A percentile compares a stretch with the other conserved stretches of the same genome.
These are phyloP conservation scores for Rhyzopertha dominica DNA, from an alignment of 1,140 invertebrate genomes.

Conservation along the genomic window DNA sequence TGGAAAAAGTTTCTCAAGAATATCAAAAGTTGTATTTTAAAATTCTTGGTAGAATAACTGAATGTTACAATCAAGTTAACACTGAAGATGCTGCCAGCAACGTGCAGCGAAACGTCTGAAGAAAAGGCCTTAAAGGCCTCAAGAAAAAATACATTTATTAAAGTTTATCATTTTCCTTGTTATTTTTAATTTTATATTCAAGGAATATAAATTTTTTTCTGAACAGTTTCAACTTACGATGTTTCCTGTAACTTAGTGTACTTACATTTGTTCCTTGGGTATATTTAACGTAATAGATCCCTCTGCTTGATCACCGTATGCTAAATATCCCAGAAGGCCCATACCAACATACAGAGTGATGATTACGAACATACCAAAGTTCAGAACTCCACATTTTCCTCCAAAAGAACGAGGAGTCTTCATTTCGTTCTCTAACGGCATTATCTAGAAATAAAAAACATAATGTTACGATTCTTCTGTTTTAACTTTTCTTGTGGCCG, in stretches of 20 bases:
- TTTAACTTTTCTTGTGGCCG: too few relatives aligned
- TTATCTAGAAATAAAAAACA: constrained; percentile 54
- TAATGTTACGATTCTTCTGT: not conserved
- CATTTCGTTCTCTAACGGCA: constrained; percentile 85
- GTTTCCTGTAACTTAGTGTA: too few relatives aligned
- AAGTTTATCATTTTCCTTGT: too few relatives aligned
- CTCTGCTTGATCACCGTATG: constrained; percentile 58
- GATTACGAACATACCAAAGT: constrained; percentile 70
- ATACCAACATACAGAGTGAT: constrained; percentile 65
- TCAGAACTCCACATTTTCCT: constrained; percentile 66
- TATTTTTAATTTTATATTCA: too few relatives aligned
- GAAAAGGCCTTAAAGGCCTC: not conserved
- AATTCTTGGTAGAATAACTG: too few relatives aligned
- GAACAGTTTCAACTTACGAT: too few relatives aligned
- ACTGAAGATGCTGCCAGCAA: too few relatives aligned
- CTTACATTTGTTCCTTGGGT: constrained; percentile 54
- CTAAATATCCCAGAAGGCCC: constrained; percentile 76
- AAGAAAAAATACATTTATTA: not conserved
- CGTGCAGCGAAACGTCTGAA: too few relatives aligned
- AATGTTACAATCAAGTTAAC: too few relatives aligned
- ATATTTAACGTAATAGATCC: constrained; percentile 69
- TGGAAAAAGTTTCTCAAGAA: too few relatives aligned
- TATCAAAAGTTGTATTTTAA: too few relatives aligned
- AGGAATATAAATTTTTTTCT: too few relatives aligned
- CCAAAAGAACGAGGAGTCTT: constrained; percentile 66